Evolutionary conservation across 2,113 vertebrate genomes (phyloP).

Genomic region (Paraplagusia blochii): DNA sequence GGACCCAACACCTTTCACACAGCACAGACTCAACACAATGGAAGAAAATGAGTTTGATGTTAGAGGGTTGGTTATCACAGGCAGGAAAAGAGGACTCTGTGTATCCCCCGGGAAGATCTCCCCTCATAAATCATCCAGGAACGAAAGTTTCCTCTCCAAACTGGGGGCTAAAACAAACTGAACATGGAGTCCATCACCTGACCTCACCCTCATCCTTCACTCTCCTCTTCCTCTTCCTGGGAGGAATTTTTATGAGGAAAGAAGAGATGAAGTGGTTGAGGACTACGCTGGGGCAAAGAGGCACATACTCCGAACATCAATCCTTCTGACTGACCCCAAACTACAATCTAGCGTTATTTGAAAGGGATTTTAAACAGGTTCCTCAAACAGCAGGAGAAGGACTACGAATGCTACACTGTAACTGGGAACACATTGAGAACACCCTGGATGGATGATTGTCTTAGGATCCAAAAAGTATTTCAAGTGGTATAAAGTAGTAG

Average conservation of each 20-base stretch:
- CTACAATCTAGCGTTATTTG: conserved; percentile 25
- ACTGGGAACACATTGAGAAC: conserved; percentile 22
- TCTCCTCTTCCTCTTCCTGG: conserved; percentile 34
- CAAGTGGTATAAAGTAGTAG: no score
- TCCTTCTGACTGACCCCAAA: conserved; percentile 16
- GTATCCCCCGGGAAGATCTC: conserved; percentile 54
- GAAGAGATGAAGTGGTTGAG: conserved; percentile 44
- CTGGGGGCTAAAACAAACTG: conserved; percentile 69
- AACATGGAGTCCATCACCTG: conserved; percentile 45
- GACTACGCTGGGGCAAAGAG: conserved; percentile 24
- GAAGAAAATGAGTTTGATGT: conserved; percentile 60
- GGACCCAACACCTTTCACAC: conserved; percentile 70
- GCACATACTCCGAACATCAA: conserved; percentile 41
- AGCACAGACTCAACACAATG: conserved; percentile 60
- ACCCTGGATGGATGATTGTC: conserved; percentile 19
- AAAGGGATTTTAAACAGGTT: conserved; percentile 18
- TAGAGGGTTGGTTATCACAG: conserved; percentile 51
- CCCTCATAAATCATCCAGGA: conserved; percentile 72
- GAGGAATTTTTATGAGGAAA: conserved; percentile 72
- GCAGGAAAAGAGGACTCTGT: conserved; percentile 57
- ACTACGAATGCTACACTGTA: conserved; percentile 9
- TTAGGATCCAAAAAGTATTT: conserved; percentile 26
- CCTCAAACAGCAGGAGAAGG: conserved; percentile 6
- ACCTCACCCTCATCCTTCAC: conserved; percentile 24
- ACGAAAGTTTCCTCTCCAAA: conserved; percentile 74